These are phyloP conservation scores for Pachyrhynchus sulphureomaculatus DNA, from an alignment of 1,140 invertebrate genomes.

Conservation along the genomic window DNA sequence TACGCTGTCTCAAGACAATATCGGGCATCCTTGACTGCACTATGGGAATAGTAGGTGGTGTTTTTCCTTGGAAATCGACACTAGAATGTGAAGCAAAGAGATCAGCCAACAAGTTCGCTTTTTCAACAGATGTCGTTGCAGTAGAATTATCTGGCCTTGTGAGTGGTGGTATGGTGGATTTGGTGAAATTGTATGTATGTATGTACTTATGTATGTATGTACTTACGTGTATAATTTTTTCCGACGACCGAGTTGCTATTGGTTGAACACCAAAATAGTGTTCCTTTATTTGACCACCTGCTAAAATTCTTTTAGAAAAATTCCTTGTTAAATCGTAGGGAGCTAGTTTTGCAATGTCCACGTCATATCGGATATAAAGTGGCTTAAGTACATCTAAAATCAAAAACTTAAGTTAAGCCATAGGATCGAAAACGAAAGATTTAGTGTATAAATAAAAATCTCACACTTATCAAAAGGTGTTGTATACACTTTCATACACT, in stretches of 20 bases:
- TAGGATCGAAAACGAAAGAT: neutral
- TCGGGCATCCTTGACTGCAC: too few species aligned
- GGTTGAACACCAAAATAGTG: conserved; percentile 17
- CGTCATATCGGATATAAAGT: conserved; percentile 17
- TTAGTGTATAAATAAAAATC: neutral
- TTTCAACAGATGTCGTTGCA: too few species aligned
- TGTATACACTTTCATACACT: too few species aligned
- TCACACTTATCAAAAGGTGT: neutral
- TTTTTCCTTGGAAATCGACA: too few species aligned
- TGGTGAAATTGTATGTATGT: too few species aligned
- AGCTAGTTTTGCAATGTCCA: conserved; percentile 17
- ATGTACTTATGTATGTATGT: too few species aligned
- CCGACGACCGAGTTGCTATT: conserved; percentile 8
- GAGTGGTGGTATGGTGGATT: too few species aligned
- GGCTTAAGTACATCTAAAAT: conserved; percentile 25
- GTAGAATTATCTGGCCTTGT: too few species aligned
- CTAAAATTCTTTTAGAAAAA: conserved; percentile 6
- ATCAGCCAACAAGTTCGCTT: too few species aligned
- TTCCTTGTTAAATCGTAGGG: conserved; percentile 27
- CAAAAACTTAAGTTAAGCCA: neutral
- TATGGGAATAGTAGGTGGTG: too few species aligned
- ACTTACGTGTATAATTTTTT: conserved; percentile 16
- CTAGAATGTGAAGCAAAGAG: too few species aligned
- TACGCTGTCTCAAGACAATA: too few species aligned
- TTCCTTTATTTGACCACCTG: conserved; percentile 13